Base-by-base conservation (phyloP, 2,888 invertebrate genomes). In the Stratiomys singularior region DNA sequence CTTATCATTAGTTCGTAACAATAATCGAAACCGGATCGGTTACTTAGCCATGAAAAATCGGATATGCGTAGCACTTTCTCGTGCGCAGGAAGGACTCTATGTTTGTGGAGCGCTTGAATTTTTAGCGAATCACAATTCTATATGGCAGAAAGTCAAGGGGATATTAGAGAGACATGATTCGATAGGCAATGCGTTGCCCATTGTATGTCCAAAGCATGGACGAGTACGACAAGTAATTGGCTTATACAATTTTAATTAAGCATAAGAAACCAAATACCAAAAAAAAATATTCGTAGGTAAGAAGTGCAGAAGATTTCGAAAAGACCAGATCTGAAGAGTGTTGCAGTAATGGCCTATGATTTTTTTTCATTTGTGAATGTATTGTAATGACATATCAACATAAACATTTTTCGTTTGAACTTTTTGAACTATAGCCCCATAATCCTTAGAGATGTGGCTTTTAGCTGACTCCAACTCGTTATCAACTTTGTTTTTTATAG, bases 1-100 rank as follows among this genome's bases (percentile, higher is more conserved):
- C 81, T 86, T 96, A 79, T 94, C 95, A 0, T 85, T 96, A 15
- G 95, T 96, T 0, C 89, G 95, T 83, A 94, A 92, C 83, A 94
- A 94, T 86, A 84, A 86, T 60, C 88, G 90, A 13, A 89, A 89
- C 67, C 90, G 89, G 78, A 92, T 94, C 80, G 95, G 94, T 0
- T 95, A 94, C 85, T 86, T 95, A 9, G 86, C 87, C 3, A 90
- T 90, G 27, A 89, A 90, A 47, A 94, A 94, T 85, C 89, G 94
- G 58, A 91, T 94, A 58, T 93, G 94, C 83, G 94, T 95, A 0
- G 93, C 94, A 0, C 85, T 95, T 66, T 94, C 95, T 0, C 88
- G 95, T 81, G 95, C 93, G 0, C 90, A 89, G 83, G 88, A 89
- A 83, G 93, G 89, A 11, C 89, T 95, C 66, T 95, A 92, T 84